phyloP scores from a whole-genome alignment of 2,888 invertebrate species.

The Hartigia nigra region DNA sequence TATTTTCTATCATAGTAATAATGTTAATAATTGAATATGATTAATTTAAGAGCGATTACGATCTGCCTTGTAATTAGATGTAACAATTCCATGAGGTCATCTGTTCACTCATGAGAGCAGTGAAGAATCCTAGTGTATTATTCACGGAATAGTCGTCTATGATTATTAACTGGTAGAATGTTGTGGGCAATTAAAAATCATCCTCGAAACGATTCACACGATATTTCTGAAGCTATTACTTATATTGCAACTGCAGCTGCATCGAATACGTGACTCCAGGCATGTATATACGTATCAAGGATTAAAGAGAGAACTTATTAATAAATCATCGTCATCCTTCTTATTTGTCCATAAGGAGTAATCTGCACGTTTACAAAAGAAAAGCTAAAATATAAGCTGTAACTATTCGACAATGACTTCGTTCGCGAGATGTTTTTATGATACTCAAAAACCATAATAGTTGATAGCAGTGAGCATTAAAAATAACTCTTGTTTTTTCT shows the following conservation, averaged over 20 bases:
- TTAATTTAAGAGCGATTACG: not conserved
- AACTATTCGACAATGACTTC: constrained; percentile 3
- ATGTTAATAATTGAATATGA: not conserved
- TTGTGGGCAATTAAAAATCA: not conserved
- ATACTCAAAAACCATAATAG: not conserved
- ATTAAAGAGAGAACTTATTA: not conserved
- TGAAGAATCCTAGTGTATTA: not conserved
- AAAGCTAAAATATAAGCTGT: not conserved
- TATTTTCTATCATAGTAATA: not conserved
- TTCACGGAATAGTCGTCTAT: not conserved
- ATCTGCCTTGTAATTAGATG: not conserved
- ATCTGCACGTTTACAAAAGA: not conserved
- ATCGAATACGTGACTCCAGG: not conserved
- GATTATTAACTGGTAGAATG: not conserved
- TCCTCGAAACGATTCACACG: not conserved
- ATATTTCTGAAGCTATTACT: not conserved
- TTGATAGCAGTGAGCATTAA: not conserved
- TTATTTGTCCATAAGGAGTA: not conserved
- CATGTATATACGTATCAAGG: not conserved
- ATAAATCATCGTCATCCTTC: not conserved
- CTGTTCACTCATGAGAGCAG: not conserved
- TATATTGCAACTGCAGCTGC: not conserved
- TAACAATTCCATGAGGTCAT: not conserved
- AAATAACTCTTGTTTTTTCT: not conserved
- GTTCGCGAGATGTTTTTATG: not conserved